phyloP scores from a whole-genome alignment of 2,888 invertebrate genomes.

The Flexamia atlantica region DNA sequence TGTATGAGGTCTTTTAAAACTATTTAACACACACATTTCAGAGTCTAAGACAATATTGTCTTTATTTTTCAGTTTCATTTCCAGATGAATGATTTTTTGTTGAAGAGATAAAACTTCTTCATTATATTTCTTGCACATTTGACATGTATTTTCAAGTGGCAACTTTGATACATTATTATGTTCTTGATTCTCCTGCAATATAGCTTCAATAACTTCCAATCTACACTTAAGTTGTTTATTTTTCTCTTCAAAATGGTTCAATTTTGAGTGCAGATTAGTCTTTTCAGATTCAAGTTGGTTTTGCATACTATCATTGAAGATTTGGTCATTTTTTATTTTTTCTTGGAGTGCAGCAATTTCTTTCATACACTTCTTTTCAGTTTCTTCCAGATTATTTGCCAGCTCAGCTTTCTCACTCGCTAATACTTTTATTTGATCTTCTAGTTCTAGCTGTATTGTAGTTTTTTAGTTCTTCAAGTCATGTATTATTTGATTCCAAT shows the following conservation, averaged over 20 bases:
- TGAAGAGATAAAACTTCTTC: background rate
- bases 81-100: background rate
- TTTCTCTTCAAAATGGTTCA: background rate
- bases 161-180: background rate
- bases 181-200: background rate
- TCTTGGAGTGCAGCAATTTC: background rate
- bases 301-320: background rate
- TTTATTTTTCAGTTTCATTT: background rate
- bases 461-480: background rate
- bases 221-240: background rate
- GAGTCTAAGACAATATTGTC: background rate
- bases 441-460: background rate
- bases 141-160: background rate
- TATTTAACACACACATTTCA: background rate
- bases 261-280: background rate
- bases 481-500: slow-evolving; percentile 14
- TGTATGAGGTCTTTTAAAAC: background rate
- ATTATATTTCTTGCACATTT: background rate
- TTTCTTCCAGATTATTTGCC: background rate
- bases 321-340: background rate
- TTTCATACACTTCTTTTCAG: background rate
- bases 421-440: slow-evolving; percentile 1
- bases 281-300: slow-evolving; percentile 1
- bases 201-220: background rate
- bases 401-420: background rate